Evolutionary conservation across 2,113 vertebrate genomes (phyloP).

Genomic region (Trogon melanurus): DNA sequence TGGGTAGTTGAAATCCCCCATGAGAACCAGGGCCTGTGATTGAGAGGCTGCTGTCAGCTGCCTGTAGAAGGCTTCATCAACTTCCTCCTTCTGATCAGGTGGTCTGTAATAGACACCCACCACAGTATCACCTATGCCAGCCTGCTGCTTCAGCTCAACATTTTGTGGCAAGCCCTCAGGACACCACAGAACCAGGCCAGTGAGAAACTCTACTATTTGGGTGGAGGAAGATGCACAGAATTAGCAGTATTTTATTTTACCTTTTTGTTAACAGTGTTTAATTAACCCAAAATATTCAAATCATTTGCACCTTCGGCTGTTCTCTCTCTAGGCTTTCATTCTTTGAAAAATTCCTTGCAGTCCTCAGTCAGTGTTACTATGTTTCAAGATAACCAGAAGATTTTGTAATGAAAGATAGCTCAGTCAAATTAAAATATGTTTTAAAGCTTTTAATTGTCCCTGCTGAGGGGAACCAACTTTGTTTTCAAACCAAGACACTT

Average conservation of each 20-base stretch:
- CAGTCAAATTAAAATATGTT: conserved; percentile 37
- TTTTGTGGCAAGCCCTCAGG: not conserved
- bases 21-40: too few species aligned
- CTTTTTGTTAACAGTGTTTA: conserved; percentile 10
- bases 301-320: not conserved
- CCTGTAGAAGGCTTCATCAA: too few species aligned
- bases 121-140: too few species aligned
- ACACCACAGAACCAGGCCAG: not conserved
- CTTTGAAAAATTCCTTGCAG: not conserved
- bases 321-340: not conserved
- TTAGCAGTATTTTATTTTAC: not conserved
- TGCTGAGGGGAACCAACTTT: conserved; percentile 9
- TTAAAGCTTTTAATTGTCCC: conserved; percentile 33
- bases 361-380: not conserved
- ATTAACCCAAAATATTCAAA: conserved; percentile 26
- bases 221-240: fast-evolving
- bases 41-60: too few species aligned
- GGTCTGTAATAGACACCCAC: too few species aligned
- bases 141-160: not conserved
- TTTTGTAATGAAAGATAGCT: conserved; percentile 12
- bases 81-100: too few species aligned
- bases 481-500: not conserved
- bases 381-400: conserved; percentile 17
- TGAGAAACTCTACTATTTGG: not conserved
- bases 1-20: too few species aligned